Evolutionary conservation across 1,140 invertebrate genomes (phyloP).

Genomic region (Radopholus similis): DNA sequence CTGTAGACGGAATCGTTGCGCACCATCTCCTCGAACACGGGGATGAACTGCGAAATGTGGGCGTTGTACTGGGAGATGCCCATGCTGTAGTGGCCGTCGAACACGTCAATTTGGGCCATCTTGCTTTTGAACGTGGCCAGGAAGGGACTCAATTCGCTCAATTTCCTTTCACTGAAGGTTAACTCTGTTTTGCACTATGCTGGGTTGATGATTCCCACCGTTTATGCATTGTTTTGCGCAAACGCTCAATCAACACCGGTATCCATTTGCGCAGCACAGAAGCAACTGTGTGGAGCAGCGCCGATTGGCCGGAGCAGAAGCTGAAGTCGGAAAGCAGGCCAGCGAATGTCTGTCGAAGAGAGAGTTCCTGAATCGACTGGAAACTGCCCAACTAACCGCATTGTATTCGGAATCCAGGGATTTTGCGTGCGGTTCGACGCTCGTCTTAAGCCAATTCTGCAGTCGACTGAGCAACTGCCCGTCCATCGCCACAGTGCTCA

Average conservation of each 20-base stretch:
- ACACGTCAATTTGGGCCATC: slow-evolving; percentile 27
- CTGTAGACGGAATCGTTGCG: slow-evolving; percentile 22
- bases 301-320: neutral
- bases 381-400: no score
- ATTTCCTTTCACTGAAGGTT: neutral
- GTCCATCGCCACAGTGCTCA: neutral
- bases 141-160: slow-evolving; percentile 6
- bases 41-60: slow-evolving; percentile 33
- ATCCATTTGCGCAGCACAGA: slow-evolving; percentile 10
- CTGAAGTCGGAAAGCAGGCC: neutral
- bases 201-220: slow-evolving; percentile 8
- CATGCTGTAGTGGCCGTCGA: slow-evolving; percentile 10
- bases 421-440: no score
- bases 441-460: neutral
- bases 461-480: neutral
- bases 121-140: slow-evolving; percentile 31
- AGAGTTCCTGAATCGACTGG: neutral
- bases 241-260: neutral
- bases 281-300: slow-evolving; percentile 12
- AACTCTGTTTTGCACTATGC: neutral
- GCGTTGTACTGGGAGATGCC: slow-evolving; percentile 19
- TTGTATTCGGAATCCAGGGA: no score
- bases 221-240: neutral
- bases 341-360: neutral
- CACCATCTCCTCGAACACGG: slow-evolving; percentile 13